Percentiles rank a stretch among this genome's conserved stretches.
These are phyloP conservation scores for Scelioninae gen. 1 DNA, from an alignment of 2,888 invertebrate species.

Conservation along the genomic window DNA sequence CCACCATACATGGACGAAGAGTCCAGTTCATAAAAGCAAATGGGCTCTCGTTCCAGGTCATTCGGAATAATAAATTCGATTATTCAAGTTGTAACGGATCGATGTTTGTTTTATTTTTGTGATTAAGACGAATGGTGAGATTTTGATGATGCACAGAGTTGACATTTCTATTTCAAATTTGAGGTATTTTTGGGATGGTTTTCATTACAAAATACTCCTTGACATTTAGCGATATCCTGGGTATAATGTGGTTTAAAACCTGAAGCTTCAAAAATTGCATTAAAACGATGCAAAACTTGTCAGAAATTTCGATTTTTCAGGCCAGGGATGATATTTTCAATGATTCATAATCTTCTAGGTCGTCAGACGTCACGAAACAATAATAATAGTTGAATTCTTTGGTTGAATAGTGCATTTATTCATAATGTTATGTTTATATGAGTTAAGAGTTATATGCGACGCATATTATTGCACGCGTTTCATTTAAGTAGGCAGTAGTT, in stretches of 20 bases:
- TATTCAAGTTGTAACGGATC: neutral
- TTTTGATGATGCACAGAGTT: neutral
- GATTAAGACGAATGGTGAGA: neutral
- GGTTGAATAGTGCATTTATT: conserved; percentile 20
- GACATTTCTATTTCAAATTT: neutral
- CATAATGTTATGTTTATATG: neutral
- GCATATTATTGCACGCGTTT: conserved; percentile 12
- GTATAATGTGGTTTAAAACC: conserved; percentile 12
- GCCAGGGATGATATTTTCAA: conserved; percentile 29
- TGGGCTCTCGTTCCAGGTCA: neutral
- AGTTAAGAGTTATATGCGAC: too few relatives aligned
- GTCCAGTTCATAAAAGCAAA: conserved; percentile 7
- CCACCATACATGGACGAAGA: neutral
- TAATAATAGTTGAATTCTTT: conserved; percentile 11
- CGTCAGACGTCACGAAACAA: conserved; percentile 8
- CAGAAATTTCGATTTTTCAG: conserved; percentile 13
- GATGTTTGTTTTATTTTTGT: neutral
- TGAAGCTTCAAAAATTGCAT: conserved; percentile 1
- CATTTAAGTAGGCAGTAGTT: conserved; percentile 40
- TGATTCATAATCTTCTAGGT: conserved; percentile 23
- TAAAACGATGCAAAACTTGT: conserved; percentile 3
- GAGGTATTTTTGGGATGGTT: neutral
- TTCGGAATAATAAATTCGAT: conserved; percentile 12
- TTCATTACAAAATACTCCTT: conserved; percentile 1
- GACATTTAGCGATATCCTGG: conserved; percentile 20